Percentiles rank a stretch among this genome's conserved stretches.
Conservation (phyloP, 2,888 invertebrate species). For the Sisyra nigra region DNA sequence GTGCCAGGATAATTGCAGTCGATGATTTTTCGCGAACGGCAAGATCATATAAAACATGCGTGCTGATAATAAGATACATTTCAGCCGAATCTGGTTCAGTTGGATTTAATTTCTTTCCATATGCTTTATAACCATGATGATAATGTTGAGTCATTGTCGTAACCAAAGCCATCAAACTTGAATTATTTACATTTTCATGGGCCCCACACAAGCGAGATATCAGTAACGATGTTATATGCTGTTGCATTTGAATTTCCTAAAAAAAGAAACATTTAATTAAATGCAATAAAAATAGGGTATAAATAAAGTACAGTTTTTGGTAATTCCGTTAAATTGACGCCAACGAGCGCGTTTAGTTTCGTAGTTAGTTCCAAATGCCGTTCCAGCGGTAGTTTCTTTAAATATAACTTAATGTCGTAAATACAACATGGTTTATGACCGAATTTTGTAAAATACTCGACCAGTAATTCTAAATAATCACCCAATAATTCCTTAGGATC, state of each 20-base stretch:
- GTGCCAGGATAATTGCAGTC: conserved; percentile 40
- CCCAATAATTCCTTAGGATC: conserved; percentile 40
- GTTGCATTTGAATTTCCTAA: conserved; percentile 60
- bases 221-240: conserved; percentile 64
- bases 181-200: conserved; percentile 37
- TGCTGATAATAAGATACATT: conserved; percentile 63
- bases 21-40: conserved; percentile 35
- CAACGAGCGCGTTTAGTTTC: conserved; percentile 44
- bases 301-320: conserved; percentile 40
- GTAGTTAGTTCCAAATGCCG: conserved; percentile 40
- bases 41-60: conserved; percentile 46
- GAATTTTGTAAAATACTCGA: conserved; percentile 66
- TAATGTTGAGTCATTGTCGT: conserved; percentile 47
- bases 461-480: conserved; percentile 48
- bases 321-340: conserved; percentile 43
- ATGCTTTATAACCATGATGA: conserved; percentile 38
- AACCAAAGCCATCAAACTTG: conserved; percentile 39
- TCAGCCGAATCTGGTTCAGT: conserved; percentile 66
- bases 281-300: not conserved
- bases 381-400: conserved; percentile 47
- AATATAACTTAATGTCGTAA: conserved; percentile 62
- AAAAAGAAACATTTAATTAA: not conserved
- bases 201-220: conserved; percentile 56
- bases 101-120: conserved; percentile 37
- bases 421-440: conserved; percentile 79